These are phyloP conservation scores for Ptychadena robeensis DNA, from an alignment of 2,797 vertebrate genomes.

Conservation along the genomic window DNA sequence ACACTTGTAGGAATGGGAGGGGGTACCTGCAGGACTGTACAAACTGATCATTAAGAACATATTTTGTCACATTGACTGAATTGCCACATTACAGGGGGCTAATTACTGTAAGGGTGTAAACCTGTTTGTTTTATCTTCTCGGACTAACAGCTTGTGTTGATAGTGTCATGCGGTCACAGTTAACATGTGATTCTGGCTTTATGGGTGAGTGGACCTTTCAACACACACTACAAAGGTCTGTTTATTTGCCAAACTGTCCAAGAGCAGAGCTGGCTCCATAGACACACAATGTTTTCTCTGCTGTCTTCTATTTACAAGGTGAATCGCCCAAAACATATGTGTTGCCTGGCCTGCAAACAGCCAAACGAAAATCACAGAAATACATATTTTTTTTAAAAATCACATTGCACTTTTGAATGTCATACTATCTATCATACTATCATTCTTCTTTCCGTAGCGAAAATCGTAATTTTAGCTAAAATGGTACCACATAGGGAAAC, in stretches of 20 bases:
- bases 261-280: not conserved
- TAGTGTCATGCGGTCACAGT: not conserved
- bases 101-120: not conserved
- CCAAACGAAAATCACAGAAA: no score
- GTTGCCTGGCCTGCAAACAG: no score
- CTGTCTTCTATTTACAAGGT: no score
- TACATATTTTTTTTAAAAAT: no score
- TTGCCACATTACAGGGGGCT: not conserved
- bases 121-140: not conserved
- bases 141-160: not conserved
- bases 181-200: not conserved
- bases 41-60: slow-evolving; percentile 44
- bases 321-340: no score
- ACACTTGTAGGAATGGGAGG: slow-evolving; percentile 22
- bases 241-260: not conserved
- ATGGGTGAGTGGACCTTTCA: not conserved
- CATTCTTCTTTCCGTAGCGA: no score
- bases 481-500: no score
- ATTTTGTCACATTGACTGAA: slow-evolving; percentile 2
- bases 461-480: no score
- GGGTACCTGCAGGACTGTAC: slow-evolving; percentile 11
- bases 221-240: not conserved
- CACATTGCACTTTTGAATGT: no score
- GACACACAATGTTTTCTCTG: not conserved
- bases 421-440: no score